Evolutionary conservation across 2,113 vertebrate species (phyloP), one percentile per base, ranked within the genome.

Genomic region (Columbina picui): DNA sequence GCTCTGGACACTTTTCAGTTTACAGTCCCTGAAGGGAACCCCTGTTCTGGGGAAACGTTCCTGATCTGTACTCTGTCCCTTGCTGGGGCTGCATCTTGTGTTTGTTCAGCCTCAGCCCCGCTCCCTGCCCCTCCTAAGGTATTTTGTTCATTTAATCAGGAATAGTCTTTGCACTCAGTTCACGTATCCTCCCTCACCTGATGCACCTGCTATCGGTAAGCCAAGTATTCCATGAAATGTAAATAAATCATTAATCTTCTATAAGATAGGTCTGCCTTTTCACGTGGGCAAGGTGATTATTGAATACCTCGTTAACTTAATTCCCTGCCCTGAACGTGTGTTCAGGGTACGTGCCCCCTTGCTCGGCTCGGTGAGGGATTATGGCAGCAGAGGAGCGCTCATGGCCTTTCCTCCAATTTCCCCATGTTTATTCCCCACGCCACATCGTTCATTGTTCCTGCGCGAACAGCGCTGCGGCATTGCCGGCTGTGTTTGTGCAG

Each of bases 151-250:
- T 89, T 82, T 83, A 73, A 75, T 82, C 83, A 30, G 87, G 57
- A 82, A 21, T 32, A 61, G 47, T 90, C 93, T 95, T 92, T 95
- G 93, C n/a, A 59, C 83, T 77, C 55, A 20, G 57, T 82, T 65
- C 3, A 0, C 0, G 1, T 79, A 21, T 74, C n/a, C 49, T 61
- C 73, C 47, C 59, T 84, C 45, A 41, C 80, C 41, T 39, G 20
- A 43, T 69, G 32, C 45, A 22, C 68, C 69, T 65, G 55, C 71
- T 49, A 4, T 63, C 0, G 2, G 77, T 86, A 80, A 84, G 63
- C 47, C 22, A 63, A 50, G 56, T 52, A 34, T 90, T 90, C 80
- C n/a, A 67, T 47, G 43, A 78, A 81, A 49, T 25, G 86, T 63
- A 59, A 86, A 90, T 79, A 69, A 90, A 85, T 94, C 34, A 14